A percentile compares a stretch with the other conserved stretches of the same genome.
phyloP scores from a whole-genome alignment of 2,113 vertebrate genomes.

The Catharus bicknelli region DNA sequence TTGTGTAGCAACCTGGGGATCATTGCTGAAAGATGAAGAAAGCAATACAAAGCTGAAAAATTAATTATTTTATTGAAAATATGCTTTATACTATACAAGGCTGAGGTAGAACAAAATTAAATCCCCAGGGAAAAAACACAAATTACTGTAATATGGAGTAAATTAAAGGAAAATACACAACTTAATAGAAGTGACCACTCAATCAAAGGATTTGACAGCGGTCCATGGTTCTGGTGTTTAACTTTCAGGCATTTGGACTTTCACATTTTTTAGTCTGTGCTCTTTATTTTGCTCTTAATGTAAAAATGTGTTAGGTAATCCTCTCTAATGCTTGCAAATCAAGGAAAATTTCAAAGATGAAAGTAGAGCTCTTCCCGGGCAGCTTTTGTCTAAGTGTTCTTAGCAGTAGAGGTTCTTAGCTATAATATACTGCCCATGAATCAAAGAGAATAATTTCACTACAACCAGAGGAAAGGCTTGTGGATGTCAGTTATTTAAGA shows the following conservation, averaged over 20 bases:
- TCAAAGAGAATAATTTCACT: slow-evolving; percentile 26
- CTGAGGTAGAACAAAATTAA: background rate
- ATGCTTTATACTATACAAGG: background rate
- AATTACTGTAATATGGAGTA: background rate
- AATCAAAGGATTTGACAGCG: background rate
- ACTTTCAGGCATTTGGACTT: background rate
- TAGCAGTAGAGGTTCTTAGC: background rate
- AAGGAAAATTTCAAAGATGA: background rate
- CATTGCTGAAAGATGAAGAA: background rate
- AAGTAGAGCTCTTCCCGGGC: background rate
- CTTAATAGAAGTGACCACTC: background rate
- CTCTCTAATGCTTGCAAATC: slow-evolving; percentile 3
- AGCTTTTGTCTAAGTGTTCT: background rate
- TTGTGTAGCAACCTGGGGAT: background rate
- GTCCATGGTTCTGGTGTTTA: background rate
- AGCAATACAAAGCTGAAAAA: background rate
- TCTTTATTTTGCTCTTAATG: background rate
- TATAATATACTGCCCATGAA: background rate
- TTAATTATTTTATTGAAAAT: background rate
- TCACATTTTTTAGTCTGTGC: background rate
- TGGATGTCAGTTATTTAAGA: background rate
- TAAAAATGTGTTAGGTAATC: background rate
- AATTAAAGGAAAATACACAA: background rate
- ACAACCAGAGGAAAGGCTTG: background rate
- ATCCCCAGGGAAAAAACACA: background rate